These are phyloP conservation scores for Reinhardtius hippoglossoides DNA, from an alignment of 2,113 vertebrate genomes.

Conservation along the genomic window DNA sequence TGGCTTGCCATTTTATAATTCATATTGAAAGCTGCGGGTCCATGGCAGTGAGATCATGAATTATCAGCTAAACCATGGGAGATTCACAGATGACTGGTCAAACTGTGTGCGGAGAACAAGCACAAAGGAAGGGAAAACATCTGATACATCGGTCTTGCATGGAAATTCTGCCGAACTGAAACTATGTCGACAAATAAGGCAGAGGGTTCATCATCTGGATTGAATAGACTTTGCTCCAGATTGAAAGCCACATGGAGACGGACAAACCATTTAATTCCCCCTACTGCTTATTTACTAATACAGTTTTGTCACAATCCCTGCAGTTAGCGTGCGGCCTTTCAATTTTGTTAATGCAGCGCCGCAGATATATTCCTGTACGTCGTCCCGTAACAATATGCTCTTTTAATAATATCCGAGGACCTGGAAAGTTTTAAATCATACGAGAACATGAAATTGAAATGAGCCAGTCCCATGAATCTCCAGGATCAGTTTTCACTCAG, in stretches of 20 bases:
- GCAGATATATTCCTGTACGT: conserved; percentile 13
- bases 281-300: conserved; percentile 15
- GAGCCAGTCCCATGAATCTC: conserved; percentile 63
- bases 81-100: conserved; percentile 79
- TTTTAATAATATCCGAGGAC: conserved; percentile 57
- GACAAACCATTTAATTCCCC: conserved; percentile 42
- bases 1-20: conserved; percentile 78
- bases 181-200: conserved; percentile 52
- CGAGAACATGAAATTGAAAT: conserved; percentile 67
- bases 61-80: conserved; percentile 77
- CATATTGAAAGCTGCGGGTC: conserved; percentile 75
- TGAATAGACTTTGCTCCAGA: conserved; percentile 50
- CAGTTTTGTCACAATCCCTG: conserved; percentile 10
- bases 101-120: conserved; percentile 71
- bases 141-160: conserved; percentile 61
- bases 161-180: conserved; percentile 60
- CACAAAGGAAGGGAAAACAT: conserved; percentile 29
- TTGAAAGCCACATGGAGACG: conserved; percentile 26
- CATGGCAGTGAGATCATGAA: conserved; percentile 70
- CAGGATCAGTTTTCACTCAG: conserved; percentile 69
- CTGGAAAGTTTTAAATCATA: conserved; percentile 62
- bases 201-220: conserved; percentile 60
- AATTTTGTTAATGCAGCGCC: not conserved
- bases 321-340: conserved; percentile 16
- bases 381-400: conserved; percentile 34